These are phyloP conservation scores for Choristoneura fumiferana DNA, from an alignment of 1,140 invertebrate genomes.

Conservation along the genomic window DNA sequence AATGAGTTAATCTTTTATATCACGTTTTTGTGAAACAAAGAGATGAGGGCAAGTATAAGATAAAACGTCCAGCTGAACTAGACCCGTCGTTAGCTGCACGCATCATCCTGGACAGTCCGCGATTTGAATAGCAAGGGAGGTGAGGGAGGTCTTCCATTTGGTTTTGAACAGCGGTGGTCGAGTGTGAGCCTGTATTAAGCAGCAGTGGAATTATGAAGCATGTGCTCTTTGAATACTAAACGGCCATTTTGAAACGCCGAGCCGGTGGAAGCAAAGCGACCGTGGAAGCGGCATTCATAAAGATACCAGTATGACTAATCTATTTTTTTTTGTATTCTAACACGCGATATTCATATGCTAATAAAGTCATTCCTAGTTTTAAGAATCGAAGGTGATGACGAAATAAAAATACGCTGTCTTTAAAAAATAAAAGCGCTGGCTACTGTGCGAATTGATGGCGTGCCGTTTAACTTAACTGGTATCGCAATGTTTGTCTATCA, in stretches of 20 bases:
- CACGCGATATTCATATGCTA: conserved; percentile 53
- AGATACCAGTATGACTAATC: conserved; percentile 38
- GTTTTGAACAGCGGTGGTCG: conserved; percentile 45
- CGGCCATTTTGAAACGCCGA: conserved; percentile 44
- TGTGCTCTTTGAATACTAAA: conserved; percentile 67
- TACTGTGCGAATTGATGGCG: conserved; percentile 14
- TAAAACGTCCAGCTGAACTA: conserved; percentile 43
- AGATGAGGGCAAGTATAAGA: conserved; percentile 54
- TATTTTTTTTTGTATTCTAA: conserved; percentile 33
- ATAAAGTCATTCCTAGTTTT: conserved; percentile 25
- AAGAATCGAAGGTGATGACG: not conserved
- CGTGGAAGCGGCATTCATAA: conserved; percentile 35
- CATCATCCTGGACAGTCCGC: not conserved
- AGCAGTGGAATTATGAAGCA: conserved; percentile 69
- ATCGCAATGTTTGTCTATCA: conserved; percentile 18
- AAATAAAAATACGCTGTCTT: conserved; percentile 2
- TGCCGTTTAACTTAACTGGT: conserved; percentile 13
- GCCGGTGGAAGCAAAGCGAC: conserved; percentile 34
- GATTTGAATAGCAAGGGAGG: conserved; percentile 18
- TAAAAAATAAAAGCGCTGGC: not conserved
- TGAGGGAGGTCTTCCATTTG: conserved; percentile 26
- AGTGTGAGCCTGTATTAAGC: conserved; percentile 59
- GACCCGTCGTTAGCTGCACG: conserved; percentile 31
- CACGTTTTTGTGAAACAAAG: conserved; percentile 71
- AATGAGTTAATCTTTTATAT: conserved; percentile 76